Percentiles rank a stretch among this genome's conserved stretches.
These are phyloP conservation scores for Ramphastos sulfuratus DNA, from an alignment of 2,113 vertebrate species.

Conservation along the genomic window DNA sequence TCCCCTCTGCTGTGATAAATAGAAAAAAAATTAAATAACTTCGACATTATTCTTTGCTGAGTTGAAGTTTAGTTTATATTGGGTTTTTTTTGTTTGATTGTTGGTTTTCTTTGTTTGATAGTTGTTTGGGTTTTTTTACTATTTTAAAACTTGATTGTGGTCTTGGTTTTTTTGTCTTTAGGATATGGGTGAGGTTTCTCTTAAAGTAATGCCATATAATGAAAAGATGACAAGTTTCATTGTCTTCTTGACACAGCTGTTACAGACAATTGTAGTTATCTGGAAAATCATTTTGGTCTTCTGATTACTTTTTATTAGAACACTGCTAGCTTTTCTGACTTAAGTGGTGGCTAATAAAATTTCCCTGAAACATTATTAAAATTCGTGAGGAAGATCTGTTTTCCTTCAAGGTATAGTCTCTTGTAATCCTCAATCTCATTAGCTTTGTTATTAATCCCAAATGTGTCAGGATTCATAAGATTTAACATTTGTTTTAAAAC, in stretches of 20 bases:
- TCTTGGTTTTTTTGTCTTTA: background rate
- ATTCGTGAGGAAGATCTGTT: accelerated
- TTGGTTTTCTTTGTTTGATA: too few relatives aligned
- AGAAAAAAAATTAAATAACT: background rate
- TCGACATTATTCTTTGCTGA: background rate
- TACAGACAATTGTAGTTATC: background rate
- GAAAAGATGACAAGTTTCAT: background rate
- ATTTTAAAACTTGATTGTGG: background rate
- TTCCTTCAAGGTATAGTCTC: background rate
- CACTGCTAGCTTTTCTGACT: background rate
- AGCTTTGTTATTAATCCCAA: background rate
- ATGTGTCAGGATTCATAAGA: background rate
- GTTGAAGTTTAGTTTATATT: background rate
- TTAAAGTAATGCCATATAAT: background rate
- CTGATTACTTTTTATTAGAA: background rate
- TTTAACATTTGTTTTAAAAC: background rate
- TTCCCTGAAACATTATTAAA: background rate
- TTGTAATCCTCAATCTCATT: background rate
- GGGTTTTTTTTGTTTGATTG: background rate
- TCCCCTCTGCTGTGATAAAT: background rate
- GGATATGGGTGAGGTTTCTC: background rate
- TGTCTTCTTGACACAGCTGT: background rate
- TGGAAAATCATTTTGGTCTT: background rate
- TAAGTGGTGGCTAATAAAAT: background rate
- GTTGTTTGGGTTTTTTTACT: too few relatives aligned